These are phyloP conservation scores for Scolopax mira DNA, from an alignment of 2,113 vertebrate genomes.

Conservation along the genomic window DNA sequence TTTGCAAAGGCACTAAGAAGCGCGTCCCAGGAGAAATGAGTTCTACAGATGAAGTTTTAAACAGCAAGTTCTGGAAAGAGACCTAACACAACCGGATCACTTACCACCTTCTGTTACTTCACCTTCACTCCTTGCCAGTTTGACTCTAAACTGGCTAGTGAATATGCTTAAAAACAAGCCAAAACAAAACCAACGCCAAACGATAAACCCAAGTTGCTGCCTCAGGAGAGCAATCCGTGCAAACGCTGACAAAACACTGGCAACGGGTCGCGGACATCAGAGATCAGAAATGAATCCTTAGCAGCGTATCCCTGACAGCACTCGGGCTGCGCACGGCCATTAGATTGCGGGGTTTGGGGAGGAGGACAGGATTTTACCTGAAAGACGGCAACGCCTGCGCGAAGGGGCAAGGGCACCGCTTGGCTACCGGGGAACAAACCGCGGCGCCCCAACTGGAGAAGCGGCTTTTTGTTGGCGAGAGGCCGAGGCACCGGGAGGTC, in stretches of 20 bases:
- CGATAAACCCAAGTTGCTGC: not conserved
- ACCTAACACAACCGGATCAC: rapidly evolving
- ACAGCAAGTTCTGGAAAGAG: not conserved
- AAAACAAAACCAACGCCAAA: no score
- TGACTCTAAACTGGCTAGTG: not conserved
- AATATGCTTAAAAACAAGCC: not conserved
- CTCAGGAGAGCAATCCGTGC: rapidly evolving
- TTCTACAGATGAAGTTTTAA: not conserved
- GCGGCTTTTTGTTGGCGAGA: not conserved
- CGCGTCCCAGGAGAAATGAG: rapidly evolving
- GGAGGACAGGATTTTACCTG: rapidly evolving
- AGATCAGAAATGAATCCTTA: not conserved
- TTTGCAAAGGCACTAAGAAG: not conserved
- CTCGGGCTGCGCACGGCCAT: no score
- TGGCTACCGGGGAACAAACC: rapidly evolving
- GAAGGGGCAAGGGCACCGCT: rapidly evolving
- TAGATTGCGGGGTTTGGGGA: not conserved
- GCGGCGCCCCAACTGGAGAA: rapidly evolving
- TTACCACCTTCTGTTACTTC: not conserved
- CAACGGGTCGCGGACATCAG: rapidly evolving
- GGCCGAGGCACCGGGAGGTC: not conserved
- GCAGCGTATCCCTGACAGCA: rapidly evolving
- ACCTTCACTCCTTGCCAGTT: not conserved
- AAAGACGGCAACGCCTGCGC: rapidly evolving
- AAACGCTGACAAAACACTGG: not conserved